A percentile compares a stretch with the other conserved stretches of the same genome.
phyloP scores from a whole-genome alignment of 1,140 invertebrate genomes.

The Cryptotermes secundus region DNA sequence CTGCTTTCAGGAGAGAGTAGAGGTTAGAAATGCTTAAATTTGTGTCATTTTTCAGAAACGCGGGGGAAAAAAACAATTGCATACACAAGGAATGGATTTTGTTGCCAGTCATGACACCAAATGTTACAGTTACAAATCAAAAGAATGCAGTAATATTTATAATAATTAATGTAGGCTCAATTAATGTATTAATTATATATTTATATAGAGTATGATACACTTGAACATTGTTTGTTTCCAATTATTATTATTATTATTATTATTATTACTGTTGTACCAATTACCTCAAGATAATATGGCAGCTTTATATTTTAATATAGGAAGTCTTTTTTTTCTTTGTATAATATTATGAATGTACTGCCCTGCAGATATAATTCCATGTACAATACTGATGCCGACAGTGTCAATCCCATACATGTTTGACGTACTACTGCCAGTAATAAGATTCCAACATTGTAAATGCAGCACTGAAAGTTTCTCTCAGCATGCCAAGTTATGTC shows the following conservation, averaged over 20 bases:
- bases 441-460: slow-evolving; percentile 16
- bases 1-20: not conserved
- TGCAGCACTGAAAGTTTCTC: slow-evolving; percentile 14
- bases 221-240: not conserved
- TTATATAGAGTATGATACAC: not conserved
- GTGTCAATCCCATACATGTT: not conserved
- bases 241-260: not conserved
- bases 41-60: not conserved
- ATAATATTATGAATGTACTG: not conserved
- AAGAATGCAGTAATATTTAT: not conserved
- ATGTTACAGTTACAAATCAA: too few species aligned
- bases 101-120: not conserved
- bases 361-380: not conserved
- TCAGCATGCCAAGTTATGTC: not conserved
- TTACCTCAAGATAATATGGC: slow-evolving; percentile 6
- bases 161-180: slow-evolving; percentile 6
- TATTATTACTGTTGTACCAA: not conserved
- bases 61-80: not conserved
- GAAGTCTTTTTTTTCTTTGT: not conserved
- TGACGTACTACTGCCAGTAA: slow-evolving; percentile 8
- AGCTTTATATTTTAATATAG: slow-evolving; percentile 18
- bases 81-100: not conserved
- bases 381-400: not conserved
- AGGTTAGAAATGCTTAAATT: not conserved
- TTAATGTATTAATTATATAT: slow-evolving; percentile 1